Conservation (phyloP, 2,113 vertebrate species). For the Aepyceros melampus region DNA sequence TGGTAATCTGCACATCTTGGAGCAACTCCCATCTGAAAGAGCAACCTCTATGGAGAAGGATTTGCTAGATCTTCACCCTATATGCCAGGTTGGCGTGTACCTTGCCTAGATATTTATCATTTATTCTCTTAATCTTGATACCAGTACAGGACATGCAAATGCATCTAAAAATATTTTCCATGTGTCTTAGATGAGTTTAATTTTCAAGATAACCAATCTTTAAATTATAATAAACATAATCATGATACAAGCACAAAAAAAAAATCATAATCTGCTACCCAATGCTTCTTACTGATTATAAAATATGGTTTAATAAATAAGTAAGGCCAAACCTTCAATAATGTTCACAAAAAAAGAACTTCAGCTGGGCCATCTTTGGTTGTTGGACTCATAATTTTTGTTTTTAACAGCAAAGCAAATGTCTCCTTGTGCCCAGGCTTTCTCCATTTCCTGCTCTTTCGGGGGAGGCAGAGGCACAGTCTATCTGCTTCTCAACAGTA, state of each 20-base stretch:
- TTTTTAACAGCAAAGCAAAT: constrained; percentile 5
- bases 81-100: neutral
- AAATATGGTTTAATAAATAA: neutral
- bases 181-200: neutral
- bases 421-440: neutral
- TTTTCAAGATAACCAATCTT: neutral
- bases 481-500: neutral
- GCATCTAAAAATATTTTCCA: neutral
- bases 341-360: neutral
- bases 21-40: neutral
- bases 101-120: neutral
- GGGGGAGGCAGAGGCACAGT: neutral
- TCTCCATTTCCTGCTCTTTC: neutral
- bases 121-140: constrained; percentile 20
- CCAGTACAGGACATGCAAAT: neutral
- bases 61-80: neutral
- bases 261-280: neutral
- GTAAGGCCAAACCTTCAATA: neutral
- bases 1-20: neutral
- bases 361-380: neutral
- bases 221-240: neutral
- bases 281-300: neutral
- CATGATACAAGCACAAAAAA: neutral
- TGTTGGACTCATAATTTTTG: neutral
- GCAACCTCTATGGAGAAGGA: neutral